phyloP scores from a whole-genome alignment of 2,113 vertebrate species.

The Corydoras sp. region DNA sequence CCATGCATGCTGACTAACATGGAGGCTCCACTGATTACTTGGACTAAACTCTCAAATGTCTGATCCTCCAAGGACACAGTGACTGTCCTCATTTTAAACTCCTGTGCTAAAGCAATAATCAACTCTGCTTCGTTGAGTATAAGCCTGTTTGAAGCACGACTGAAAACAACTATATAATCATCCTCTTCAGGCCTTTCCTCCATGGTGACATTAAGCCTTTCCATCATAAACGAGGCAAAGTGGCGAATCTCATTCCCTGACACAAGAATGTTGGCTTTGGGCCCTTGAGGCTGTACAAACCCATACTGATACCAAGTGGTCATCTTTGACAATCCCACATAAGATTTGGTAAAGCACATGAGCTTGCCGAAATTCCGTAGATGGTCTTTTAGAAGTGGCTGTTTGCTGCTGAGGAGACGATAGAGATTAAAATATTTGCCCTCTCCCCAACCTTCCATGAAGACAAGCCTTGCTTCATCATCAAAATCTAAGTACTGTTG shows the following conservation, averaged over 20 bases:
- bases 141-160: constrained; percentile 83
- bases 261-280: constrained; percentile 92
- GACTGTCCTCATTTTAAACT: constrained; percentile 92
- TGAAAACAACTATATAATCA: constrained; percentile 89
- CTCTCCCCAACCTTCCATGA: constrained; percentile 95
- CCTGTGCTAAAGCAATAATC: constrained; percentile 84
- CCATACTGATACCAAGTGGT: constrained; percentile 99
- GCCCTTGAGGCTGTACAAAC: constrained; percentile 94
- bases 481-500: constrained; percentile 85
- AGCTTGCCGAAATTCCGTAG: constrained; percentile 85
- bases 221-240: constrained; percentile 76
- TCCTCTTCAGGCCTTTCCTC: constrained; percentile 57
- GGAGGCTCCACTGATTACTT: constrained; percentile 77
- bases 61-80: constrained; percentile 89
- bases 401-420: constrained; percentile 85
- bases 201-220: constrained; percentile 77
- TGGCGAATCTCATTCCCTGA: constrained; percentile 90
- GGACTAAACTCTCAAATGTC: constrained; percentile 76
- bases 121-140: constrained; percentile 93
- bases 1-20: constrained; percentile 96
- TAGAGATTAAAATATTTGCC: constrained; percentile 92
- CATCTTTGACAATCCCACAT: constrained; percentile 90
- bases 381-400: constrained; percentile 85
- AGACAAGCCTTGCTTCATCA: constrained; percentile 80
- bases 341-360: constrained; percentile 90